These are phyloP conservation scores for Phyllotreta striolata DNA, from an alignment of 2,888 invertebrate genomes.

Conservation along the genomic window DNA sequence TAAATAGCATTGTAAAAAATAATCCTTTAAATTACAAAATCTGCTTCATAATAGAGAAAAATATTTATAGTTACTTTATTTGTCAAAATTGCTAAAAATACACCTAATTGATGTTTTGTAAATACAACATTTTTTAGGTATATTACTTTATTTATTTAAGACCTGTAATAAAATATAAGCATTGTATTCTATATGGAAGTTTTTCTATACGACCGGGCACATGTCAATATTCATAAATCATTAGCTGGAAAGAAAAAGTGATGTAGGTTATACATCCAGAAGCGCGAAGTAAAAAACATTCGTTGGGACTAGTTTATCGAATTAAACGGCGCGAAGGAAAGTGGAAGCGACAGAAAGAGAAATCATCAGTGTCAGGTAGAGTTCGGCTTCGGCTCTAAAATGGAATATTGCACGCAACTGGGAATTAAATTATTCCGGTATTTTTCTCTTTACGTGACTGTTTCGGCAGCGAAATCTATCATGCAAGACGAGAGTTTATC, in stretches of 20 bases:
- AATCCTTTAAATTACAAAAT: too few relatives aligned
- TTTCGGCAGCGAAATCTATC: constrained; percentile 13
- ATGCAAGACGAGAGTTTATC: constrained; percentile 18
- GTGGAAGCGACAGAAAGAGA: constrained; percentile 21
- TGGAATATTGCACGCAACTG: constrained; percentile 29
- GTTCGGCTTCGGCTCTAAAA: constrained; percentile 25
- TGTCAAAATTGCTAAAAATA: too few relatives aligned
- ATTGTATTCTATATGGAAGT: too few relatives aligned
- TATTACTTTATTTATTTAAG: too few relatives aligned
- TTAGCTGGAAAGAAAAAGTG: constrained; percentile 1
- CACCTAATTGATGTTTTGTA: too few relatives aligned
- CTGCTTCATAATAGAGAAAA: too few relatives aligned
- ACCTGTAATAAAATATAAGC: too few relatives aligned
- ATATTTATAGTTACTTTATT: too few relatives aligned
- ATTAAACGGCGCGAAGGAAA: constrained; percentile 25
- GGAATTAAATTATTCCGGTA: constrained; percentile 28
- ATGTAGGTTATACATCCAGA: not conserved
- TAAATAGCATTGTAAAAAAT: too few relatives aligned
- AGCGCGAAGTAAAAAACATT: constrained; percentile 13
- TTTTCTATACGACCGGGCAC: too few relatives aligned
- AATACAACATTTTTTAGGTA: too few relatives aligned
- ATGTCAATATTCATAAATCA: not conserved
- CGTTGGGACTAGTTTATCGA: constrained; percentile 18
- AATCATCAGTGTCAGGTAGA: constrained; percentile 27
- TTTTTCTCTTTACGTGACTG: constrained; percentile 23